Evolutionary conservation across 2,113 vertebrate genomes (phyloP).

Genomic region (Todiramphus chloris): DNA sequence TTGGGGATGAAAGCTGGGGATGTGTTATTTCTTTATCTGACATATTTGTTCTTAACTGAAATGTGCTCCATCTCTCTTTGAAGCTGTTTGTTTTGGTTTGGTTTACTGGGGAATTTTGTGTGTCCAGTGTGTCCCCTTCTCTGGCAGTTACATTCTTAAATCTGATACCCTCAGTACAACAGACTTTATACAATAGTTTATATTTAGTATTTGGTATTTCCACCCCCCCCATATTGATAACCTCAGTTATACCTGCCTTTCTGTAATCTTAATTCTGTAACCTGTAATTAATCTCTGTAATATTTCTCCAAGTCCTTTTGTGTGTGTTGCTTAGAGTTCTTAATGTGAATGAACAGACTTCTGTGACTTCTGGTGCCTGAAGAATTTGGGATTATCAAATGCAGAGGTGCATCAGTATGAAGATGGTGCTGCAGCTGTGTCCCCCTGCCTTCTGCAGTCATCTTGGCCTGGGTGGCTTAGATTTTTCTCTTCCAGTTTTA

Average conservation of each 20-base stretch:
- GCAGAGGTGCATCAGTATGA: not conserved
- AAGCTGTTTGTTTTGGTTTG: not conserved
- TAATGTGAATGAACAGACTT: not conserved
- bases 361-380: not conserved
- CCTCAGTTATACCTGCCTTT: not conserved
- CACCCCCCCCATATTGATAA: not conserved
- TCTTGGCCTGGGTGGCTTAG: not conserved
- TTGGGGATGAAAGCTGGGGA: not conserved
- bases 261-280: not conserved
- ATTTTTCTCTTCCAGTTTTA: not conserved
- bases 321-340: not conserved
- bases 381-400: not conserved
- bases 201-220: not conserved
- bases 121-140: not conserved
- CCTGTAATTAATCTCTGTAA: too few relatives aligned
- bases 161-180: not conserved
- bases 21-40: not conserved
- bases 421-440: not conserved
- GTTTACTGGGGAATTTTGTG: not conserved
- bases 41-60: not conserved
- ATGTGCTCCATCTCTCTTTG: not conserved
- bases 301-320: not conserved
- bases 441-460: not conserved
- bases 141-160: not conserved
- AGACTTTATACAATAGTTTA: not conserved